Base-by-base conservation (phyloP, 2,113 vertebrate species). In the Cariama cristata region DNA sequence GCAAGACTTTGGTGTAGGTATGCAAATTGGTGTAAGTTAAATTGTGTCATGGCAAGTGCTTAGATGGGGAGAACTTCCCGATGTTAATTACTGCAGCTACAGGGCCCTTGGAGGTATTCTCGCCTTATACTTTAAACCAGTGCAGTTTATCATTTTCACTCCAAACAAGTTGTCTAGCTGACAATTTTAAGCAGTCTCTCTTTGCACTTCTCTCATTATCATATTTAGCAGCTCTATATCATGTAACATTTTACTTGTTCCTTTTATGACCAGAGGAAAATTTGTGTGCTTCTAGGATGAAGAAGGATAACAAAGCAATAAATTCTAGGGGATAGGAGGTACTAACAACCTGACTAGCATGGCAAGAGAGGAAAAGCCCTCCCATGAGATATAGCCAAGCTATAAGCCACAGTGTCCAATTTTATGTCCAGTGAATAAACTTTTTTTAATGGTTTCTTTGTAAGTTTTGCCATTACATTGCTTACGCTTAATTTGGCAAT, bases 221-320 rank as follows among this genome's bases (percentile, higher is more conserved):
- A 1, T 24, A 50, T 69, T 86, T 73, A 80, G 67, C 32, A 83
- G 21, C n/a, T 53, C 38, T 50, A 3, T 40, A 19, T 69, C 42
- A 11, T 83, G 17, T 17, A 62, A 64, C 30, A 35, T 86, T 88
- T 79, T 50, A 86, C 45, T 86, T 45, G 9, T 62, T 88, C 67
- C 24, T 90, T 92, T 92, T 88, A 93, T 62, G 59, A 73, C 35
- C 38, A 80, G 55, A 88, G 42, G 38, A 83, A 91, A 91, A 95
- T n/a, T 80, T 38, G 17, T 26, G 15, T 74, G 55, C 50, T 77
- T 66, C 74, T 64, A 71, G 77, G 32, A 59, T 59, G 38, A 62
- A 90, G 62, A 68, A 90, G 47, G n/a, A 52, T 88, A 92, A 88
- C 38, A 81, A 86, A 84, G 23, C 28, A 89, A 73, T 79, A 90